A percentile compares a stretch with the other conserved stretches of the same genome.
These are phyloP conservation scores for Lithobates sylvaticus DNA, from an alignment of 2,797 vertebrate species.

Conservation along the genomic window DNA sequence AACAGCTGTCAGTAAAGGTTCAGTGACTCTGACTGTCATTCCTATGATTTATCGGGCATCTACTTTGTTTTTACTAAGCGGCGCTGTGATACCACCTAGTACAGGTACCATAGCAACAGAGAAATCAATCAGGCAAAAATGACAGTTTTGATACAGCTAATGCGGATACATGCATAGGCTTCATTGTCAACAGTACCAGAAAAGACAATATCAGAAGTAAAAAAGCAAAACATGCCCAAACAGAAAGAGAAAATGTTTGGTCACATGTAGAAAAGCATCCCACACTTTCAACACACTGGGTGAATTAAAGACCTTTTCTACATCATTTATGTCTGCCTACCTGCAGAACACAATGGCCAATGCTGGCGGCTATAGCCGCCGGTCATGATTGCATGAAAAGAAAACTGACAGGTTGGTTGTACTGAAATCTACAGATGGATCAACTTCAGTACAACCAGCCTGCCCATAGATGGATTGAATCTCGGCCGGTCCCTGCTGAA, in stretches of 20 bases:
- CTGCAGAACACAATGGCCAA: no score
- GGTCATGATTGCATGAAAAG: no score
- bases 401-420: no score
- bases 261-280: background rate
- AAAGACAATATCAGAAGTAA: background rate
- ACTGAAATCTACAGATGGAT: no score
- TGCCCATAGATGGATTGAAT: no score
- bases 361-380: no score
- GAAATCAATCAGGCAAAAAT: background rate
- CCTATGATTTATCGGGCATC: background rate
- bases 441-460: no score
- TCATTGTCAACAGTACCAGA: background rate
- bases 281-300: no score
- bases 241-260: background rate
- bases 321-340: no score
- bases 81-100: background rate
- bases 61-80: background rate
- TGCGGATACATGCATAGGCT: background rate
- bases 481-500: no score
- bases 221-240: background rate
- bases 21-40: background rate
- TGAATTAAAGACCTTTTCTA: no score
- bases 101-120: background rate
- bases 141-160: background rate
- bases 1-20: background rate